Conservation (phyloP, 2,888 invertebrate species). For the Lycaena phlaeas region DNA sequence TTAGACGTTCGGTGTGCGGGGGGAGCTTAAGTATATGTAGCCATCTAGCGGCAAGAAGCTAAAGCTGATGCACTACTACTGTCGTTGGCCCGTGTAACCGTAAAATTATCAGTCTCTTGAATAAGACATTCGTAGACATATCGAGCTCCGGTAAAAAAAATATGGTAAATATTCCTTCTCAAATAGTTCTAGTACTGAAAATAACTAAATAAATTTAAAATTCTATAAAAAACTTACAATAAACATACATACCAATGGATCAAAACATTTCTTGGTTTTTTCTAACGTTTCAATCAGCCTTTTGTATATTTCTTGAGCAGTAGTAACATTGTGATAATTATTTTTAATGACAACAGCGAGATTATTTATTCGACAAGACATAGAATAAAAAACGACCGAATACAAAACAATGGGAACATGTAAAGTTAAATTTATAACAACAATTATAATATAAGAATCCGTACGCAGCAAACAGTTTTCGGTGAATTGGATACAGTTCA, state of each 20-base stretch:
- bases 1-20: too few species aligned
- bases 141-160: too few species aligned
- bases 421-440: not conserved
- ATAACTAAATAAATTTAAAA: too few species aligned
- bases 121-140: too few species aligned
- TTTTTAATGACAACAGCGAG: not conserved
- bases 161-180: too few species aligned
- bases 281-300: not conserved
- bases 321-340: not conserved
- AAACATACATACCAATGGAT: not conserved
- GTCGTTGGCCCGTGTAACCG: too few species aligned
- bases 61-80: too few species aligned
- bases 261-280: not conserved
- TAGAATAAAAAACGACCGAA: not conserved
- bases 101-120: too few species aligned
- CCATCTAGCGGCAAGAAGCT: too few species aligned
- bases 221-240: too few species aligned
- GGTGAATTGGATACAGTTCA: not conserved
- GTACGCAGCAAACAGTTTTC: not conserved
- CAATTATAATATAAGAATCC: not conserved
- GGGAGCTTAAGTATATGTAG: too few species aligned
- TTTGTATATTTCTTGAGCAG: not conserved
- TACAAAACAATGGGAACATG: not conserved
- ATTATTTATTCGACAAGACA: not conserved
- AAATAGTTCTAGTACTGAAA: too few species aligned